Conservation (phyloP, 2,113 vertebrate species). For the Taxidea taxus region DNA sequence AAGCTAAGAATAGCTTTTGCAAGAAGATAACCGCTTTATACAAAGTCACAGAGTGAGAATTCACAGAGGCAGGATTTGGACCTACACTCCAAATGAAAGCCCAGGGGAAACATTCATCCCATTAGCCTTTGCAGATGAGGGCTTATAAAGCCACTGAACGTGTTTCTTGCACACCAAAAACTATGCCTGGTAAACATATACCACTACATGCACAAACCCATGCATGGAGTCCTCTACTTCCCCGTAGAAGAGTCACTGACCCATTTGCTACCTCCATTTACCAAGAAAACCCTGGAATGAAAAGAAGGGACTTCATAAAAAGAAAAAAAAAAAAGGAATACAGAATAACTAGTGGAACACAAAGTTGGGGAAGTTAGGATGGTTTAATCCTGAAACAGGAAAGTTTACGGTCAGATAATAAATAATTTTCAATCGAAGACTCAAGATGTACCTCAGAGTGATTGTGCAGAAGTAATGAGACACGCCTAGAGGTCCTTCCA, state of each 20-base stretch:
- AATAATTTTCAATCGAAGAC: conserved; percentile 17
- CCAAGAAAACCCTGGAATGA: not conserved
- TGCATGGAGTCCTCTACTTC: not conserved
- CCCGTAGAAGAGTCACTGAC: not conserved
- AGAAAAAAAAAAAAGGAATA: not conserved
- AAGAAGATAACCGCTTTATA: not conserved
- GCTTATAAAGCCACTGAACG: not conserved
- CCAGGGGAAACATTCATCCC: not conserved
- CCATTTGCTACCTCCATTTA: not conserved
- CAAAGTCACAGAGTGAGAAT: not conserved
- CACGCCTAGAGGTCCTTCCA: not conserved
- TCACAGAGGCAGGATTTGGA: not conserved
- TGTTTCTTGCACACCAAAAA: not conserved
- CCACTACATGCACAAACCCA: not conserved
- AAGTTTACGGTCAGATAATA: not conserved
- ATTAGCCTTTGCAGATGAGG: not conserved
- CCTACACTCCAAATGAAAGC: not conserved
- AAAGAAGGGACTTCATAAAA: not conserved
- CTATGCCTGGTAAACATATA: not conserved
- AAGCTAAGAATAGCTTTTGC: not conserved
- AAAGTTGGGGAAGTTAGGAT: not conserved
- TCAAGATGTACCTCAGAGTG: not conserved
- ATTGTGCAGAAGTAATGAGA: not conserved
- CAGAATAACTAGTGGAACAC: not conserved
- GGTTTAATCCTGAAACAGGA: not conserved